A percentile compares a stretch with the other conserved stretches of the same genome.
phyloP scores from a whole-genome alignment of 2,888 invertebrate species.

The Hyposoter didymator region DNA sequence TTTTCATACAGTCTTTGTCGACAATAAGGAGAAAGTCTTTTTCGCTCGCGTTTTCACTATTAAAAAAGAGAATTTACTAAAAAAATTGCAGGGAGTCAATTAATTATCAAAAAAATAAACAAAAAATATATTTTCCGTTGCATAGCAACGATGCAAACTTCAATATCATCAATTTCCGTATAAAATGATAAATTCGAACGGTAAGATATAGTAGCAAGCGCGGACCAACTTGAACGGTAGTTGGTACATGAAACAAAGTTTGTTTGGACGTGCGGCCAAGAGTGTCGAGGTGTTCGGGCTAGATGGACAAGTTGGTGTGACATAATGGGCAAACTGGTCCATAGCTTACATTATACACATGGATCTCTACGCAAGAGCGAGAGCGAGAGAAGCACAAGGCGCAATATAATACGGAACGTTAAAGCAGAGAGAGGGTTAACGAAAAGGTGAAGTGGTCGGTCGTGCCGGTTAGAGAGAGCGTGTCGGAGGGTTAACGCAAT shows the following conservation, averaged over 20 bases:
- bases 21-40: too few relatives aligned
- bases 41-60: too few relatives aligned
- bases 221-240: background rate
- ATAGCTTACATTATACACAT: background rate
- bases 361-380: background rate
- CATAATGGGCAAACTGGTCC: slow-evolving; percentile 10
- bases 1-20: too few relatives aligned
- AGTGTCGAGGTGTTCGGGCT: slow-evolving; percentile 8
- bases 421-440: slow-evolving; percentile 19
- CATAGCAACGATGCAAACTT: too few relatives aligned
- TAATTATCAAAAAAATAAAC: too few relatives aligned
- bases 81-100: too few relatives aligned
- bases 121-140: too few relatives aligned
- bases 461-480: slow-evolving; percentile 37
- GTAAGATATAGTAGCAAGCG: background rate
- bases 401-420: background rate
- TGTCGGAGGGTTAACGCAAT: slow-evolving; percentile 58
- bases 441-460: slow-evolving; percentile 49
- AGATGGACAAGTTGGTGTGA: slow-evolving; percentile 15
- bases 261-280: background rate
- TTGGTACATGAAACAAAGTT: slow-evolving; percentile 12
- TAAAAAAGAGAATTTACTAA: too few relatives aligned
- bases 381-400: background rate
- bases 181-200: background rate
- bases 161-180: background rate